Evolutionary conservation across 2,888 invertebrate genomes (phyloP).

Genomic region (Petrolisthes cinctipes): DNA sequence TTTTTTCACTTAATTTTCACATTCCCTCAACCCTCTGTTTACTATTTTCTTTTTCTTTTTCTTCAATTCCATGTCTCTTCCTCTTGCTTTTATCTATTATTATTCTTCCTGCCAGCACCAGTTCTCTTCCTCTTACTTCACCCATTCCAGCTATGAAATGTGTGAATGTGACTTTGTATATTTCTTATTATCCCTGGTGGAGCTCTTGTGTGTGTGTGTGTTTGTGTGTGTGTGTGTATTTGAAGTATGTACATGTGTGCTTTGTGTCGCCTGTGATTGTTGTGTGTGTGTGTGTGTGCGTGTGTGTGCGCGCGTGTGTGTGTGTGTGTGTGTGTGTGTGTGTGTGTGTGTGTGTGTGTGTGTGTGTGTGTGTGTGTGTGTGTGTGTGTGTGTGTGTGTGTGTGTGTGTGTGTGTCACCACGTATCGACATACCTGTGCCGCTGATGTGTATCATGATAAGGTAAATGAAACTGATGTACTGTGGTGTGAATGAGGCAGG

Average conservation of each 20-base stretch:
- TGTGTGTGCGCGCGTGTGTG: too few relatives aligned
- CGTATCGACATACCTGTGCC: too few relatives aligned
- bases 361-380: not conserved
- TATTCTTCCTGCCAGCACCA: not conserved
- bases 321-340: conserved; percentile 6
- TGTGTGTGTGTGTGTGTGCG: too few relatives aligned
- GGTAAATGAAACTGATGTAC: too few relatives aligned
- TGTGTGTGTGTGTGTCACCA: not conserved
- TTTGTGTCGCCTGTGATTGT: not conserved
- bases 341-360: not conserved
- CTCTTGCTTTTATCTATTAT: not conserved
- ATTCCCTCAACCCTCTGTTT: not conserved
- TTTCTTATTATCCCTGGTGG: not conserved
- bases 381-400: not conserved
- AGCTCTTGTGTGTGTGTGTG: not conserved
- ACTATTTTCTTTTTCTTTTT: not conserved
- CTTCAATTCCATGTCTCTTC: not conserved
- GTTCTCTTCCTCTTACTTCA: not conserved
- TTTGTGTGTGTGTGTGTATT: not conserved
- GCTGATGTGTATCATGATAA: too few relatives aligned
- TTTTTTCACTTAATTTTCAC: not conserved
- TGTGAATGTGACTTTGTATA: too few relatives aligned
- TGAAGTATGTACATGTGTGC: not conserved
- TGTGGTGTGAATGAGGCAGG: too few relatives aligned
- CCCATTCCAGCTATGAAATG: not conserved